Conservation (phyloP, 2,888 invertebrate genomes). For the Hypselothyrea guttata region DNA sequence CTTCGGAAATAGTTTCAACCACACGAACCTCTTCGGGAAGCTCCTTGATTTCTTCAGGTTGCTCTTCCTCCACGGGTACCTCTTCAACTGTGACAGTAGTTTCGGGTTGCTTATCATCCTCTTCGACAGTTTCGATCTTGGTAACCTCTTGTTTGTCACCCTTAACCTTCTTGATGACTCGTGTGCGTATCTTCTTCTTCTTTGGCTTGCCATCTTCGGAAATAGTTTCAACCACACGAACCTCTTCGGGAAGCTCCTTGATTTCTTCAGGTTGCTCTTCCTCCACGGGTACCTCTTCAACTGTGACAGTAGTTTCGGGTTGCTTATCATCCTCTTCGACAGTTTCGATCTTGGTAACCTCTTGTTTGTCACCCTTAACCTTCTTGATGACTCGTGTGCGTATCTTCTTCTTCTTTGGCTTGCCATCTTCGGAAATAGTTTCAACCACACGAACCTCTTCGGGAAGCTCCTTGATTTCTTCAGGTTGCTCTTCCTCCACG, state of each 20-base stretch:
- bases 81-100: slow-evolving; percentile 29
- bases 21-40: slow-evolving; percentile 28
- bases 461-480: slow-evolving; percentile 23
- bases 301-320: slow-evolving; percentile 25
- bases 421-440: slow-evolving; percentile 23
- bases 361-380: slow-evolving; percentile 34
- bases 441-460: slow-evolving; percentile 32
- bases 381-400: slow-evolving; percentile 35
- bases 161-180: slow-evolving; percentile 34
- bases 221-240: slow-evolving; percentile 26
- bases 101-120: slow-evolving; percentile 29
- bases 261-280: slow-evolving; percentile 17
- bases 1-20: slow-evolving; percentile 19
- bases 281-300: slow-evolving; percentile 19
- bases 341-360: slow-evolving; percentile 33
- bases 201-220: slow-evolving; percentile 28
- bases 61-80: slow-evolving; percentile 15
- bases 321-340: slow-evolving; percentile 30
- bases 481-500: slow-evolving; percentile 13
- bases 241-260: slow-evolving; percentile 23
- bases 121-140: slow-evolving; percentile 31
- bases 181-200: slow-evolving; percentile 34
- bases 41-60: slow-evolving; percentile 18
- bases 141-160: slow-evolving; percentile 36
- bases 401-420: slow-evolving; percentile 32